Conservation (phyloP, 2,888 invertebrate species). For the Clanis bilineata region DNA sequence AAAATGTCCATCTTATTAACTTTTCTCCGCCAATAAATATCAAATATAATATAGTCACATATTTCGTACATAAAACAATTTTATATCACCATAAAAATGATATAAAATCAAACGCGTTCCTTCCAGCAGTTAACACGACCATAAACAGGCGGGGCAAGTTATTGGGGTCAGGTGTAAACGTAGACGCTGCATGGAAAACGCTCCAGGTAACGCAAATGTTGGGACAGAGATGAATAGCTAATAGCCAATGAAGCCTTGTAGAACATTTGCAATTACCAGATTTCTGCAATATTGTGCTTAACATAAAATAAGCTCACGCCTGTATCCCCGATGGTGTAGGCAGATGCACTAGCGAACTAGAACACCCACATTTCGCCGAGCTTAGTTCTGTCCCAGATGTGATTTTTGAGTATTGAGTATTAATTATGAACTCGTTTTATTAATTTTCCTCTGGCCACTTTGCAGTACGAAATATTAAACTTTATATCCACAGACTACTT, state of each 20-base stretch:
- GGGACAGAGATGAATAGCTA: neutral
- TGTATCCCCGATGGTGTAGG: too few species aligned
- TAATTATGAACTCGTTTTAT: too few species aligned
- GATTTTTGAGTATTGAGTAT: too few species aligned
- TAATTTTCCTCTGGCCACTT: too few species aligned
- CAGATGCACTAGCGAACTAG: too few species aligned
- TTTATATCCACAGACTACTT: too few species aligned
- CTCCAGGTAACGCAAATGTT: neutral
- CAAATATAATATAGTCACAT: neutral
- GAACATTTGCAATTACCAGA: too few species aligned
- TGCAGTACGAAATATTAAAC: too few species aligned
- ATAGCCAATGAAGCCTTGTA: neutral
- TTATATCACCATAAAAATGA: neutral
- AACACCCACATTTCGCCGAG: too few species aligned
- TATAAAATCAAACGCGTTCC: neutral
- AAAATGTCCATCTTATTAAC: too few species aligned
- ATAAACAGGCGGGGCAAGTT: neutral
- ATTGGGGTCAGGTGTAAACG: slow-evolving; percentile 1
- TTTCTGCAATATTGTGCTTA: neutral
- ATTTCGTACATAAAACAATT: neutral
- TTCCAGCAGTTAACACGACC: neutral
- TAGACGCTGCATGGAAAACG: neutral
- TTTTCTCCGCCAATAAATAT: neutral
- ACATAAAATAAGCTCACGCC: neutral
- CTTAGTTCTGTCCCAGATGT: too few species aligned